Base-by-base conservation (phyloP, 2,888 invertebrate species). In the Hecatera dysodea region DNA sequence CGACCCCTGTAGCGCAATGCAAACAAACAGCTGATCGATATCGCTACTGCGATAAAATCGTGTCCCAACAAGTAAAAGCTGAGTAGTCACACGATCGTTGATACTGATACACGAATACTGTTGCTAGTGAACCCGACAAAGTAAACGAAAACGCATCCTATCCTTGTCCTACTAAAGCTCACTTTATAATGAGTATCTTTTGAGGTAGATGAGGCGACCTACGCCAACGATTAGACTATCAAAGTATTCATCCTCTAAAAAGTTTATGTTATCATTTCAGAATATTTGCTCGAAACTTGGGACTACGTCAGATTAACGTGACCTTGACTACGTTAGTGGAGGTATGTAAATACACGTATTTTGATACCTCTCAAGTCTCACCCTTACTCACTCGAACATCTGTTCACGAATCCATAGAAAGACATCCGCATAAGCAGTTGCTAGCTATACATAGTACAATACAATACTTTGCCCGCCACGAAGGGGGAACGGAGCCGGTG, bases 11-110 rank as follows among this genome's bases (percentile, higher is more conserved):
- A 85, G 80, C 86, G 88, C 87, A 90, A 92, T 88, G 82, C 91
- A 93, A 93, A 93, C 92, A 94, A 94, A 93, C 93, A 93, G 88
- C 91, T 93, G 91, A 94, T 94, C 92, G 90, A 93, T 93, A 91
- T 85, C 87, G 77, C 75, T 76, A 78, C 79, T 83, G 81, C 85
- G 85, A 87, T 87, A 79, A 84, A 82, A 83, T 82, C 84, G 84
- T 81, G 75, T 72, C 75, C 74, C 78, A 75, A 85, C 85, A 79
- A 84, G 72, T 73, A 81, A 74, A 80, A 74, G 72, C 70, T 78
- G 57, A 78, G 76, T 77, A 82, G 71, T 53, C 77, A 72, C 72
- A 77, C 69, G 77, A 84, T 78, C 75, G 68, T 78, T 75, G 80
- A 80, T 73, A 82, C 74, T 72, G 77, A 84, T 82, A 85, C 66